These are phyloP conservation scores for Tenthredo distinguenda DNA, from an alignment of 2,888 invertebrate species.

Conservation along the genomic window DNA sequence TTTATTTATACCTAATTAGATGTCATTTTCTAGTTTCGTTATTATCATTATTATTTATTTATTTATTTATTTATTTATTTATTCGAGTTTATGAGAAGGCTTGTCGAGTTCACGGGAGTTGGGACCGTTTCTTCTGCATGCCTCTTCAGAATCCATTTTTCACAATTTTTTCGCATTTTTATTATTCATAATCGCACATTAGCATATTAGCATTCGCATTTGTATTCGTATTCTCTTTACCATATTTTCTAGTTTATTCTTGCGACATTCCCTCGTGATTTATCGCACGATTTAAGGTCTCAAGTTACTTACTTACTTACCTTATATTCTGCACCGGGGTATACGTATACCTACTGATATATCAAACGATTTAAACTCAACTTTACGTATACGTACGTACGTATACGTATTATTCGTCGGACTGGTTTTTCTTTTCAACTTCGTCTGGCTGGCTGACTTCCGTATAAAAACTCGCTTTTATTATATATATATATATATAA, in stretches of 20 bases:
- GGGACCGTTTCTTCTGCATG: too few relatives aligned
- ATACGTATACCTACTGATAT: neutral
- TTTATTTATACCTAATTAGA: neutral
- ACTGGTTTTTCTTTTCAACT: neutral
- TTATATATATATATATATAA: neutral
- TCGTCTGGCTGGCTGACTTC: neutral
- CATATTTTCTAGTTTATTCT: constrained; percentile 1
- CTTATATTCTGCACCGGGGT: neutral
- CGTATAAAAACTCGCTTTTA: neutral
- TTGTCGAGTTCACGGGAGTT: too few relatives aligned
- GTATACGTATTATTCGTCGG: neutral
- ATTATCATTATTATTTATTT: neutral
- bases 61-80: constrained; percentile 36
- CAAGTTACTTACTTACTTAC: neutral
- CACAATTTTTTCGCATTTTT: neutral
- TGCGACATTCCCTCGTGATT: neutral
- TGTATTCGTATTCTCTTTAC: neutral
- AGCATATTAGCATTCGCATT: neutral
- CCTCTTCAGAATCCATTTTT: neutral
- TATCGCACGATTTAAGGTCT: neutral
- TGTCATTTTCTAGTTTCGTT: neutral
- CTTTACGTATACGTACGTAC: neutral
- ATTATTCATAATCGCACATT: neutral
- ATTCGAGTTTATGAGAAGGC: neutral
- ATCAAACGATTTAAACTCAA: neutral